A percentile compares a stretch with the other conserved stretches of the same genome.
These are phyloP conservation scores for Micropoecilia bifurca DNA, from an alignment of 2,797 vertebrate genomes.

Conservation along the genomic window DNA sequence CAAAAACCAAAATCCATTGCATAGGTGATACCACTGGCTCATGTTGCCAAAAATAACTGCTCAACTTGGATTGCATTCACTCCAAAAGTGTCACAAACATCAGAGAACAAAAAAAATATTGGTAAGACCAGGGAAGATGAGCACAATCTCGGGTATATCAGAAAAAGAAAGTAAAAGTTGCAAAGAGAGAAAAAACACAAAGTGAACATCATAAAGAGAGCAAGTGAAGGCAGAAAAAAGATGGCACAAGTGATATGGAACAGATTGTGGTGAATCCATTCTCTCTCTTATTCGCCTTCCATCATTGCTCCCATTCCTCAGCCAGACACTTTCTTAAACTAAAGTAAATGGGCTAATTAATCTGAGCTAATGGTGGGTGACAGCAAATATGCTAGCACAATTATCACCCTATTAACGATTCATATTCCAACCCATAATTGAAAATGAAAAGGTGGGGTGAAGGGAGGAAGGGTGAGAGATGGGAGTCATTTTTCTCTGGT, in stretches of 20 bases:
- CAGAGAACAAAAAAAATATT: constrained; percentile 28
- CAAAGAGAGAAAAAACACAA: constrained; percentile 6
- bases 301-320: constrained; percentile 80
- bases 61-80: constrained; percentile 29
- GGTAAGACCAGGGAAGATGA: constrained; percentile 36
- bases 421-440: constrained; percentile 82
- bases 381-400: constrained; percentile 88
- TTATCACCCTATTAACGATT: constrained; percentile 87
- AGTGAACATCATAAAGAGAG: constrained; percentile 29
- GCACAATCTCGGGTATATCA: constrained; percentile 28
- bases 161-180: constrained; percentile 29
- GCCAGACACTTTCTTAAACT: constrained; percentile 82
- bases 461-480: constrained; percentile 55
- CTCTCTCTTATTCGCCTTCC: constrained; percentile 63
- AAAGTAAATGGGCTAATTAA: constrained; percentile 88
- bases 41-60: constrained; percentile 23
- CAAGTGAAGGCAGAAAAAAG: constrained; percentile 48
- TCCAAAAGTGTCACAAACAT: constrained; percentile 30
- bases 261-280: constrained; percentile 80
- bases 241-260: constrained; percentile 68
- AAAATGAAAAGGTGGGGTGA: constrained; percentile 78
- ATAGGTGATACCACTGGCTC: not conserved
- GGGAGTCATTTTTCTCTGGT: constrained; percentile 65
- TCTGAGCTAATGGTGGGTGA: constrained; percentile 86
- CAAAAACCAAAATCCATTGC: not conserved